Percentiles rank a stretch among this genome's conserved stretches.
Conservation (phyloP, 2,888 invertebrate species). For the Drosophila ustulata region DNA sequence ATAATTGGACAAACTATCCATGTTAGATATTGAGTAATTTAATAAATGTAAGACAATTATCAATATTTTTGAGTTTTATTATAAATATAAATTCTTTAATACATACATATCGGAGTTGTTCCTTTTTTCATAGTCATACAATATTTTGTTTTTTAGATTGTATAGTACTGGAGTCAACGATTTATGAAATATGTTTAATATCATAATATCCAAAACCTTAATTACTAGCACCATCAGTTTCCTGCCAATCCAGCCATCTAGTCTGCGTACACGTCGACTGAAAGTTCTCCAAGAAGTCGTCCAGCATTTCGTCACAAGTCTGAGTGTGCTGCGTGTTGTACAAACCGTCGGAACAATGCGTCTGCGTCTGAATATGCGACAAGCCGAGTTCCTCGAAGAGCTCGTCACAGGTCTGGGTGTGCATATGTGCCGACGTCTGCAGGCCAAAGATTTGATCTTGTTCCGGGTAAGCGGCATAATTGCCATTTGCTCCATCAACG, state of each 20-base stretch:
- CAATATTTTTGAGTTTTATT: too few relatives aligned
- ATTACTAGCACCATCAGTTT: constrained; percentile 21
- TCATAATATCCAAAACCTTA: not conserved
- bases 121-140: not conserved
- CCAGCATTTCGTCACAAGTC: constrained; percentile 82
- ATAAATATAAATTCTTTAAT: too few relatives aligned
- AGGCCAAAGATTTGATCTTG: constrained; percentile 53
- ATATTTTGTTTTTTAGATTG: not conserved
- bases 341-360: constrained; percentile 85
- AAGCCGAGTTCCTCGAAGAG: constrained; percentile 87
- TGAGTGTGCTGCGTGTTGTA: constrained; percentile 84
- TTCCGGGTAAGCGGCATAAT: constrained; percentile 17
- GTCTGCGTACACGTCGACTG: constrained; percentile 84
- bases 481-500: not conserved
- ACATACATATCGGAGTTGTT: too few relatives aligned
- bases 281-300: constrained; percentile 80
- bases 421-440: constrained; percentile 66
- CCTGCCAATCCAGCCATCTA: constrained; percentile 80
- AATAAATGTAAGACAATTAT: too few relatives aligned
- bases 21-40: too few relatives aligned
- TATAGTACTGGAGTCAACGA: constrained; percentile 1
- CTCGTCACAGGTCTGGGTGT: constrained; percentile 87
- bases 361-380: constrained; percentile 88
- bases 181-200: not conserved
- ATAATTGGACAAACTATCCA: too few relatives aligned